These are phyloP conservation scores for Theropithecus gelada DNA, from an alignment of 2,113 vertebrate genomes.

Conservation along the genomic window DNA sequence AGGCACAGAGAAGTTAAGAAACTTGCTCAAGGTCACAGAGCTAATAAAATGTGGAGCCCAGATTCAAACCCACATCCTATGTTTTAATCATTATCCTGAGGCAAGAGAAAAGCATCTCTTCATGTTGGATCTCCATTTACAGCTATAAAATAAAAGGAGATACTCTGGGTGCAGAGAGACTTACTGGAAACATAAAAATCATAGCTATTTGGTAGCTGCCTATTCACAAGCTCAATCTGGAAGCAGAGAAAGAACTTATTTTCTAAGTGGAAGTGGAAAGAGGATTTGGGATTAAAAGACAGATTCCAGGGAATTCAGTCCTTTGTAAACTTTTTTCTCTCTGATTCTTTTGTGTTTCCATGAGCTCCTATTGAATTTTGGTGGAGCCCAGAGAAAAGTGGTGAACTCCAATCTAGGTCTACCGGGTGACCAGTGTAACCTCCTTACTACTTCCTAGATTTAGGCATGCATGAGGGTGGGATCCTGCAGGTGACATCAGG, in stretches of 20 bases:
- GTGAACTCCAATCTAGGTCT: not conserved
- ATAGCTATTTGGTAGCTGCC: not conserved
- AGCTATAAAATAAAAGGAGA: not conserved
- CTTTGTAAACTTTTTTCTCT: not conserved
- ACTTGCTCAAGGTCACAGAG: not conserved
- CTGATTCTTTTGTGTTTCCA: not conserved
- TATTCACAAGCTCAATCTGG: not conserved
- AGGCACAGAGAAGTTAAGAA: not conserved
- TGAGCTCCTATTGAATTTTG: not conserved
- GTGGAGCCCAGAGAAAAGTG: not conserved
- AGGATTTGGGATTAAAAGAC: not conserved
- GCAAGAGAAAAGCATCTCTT: not conserved
- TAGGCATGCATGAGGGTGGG: too few species aligned
- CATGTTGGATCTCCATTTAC: not conserved
- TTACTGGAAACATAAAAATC: not conserved
- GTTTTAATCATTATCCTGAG: not conserved
- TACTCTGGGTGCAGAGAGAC: not conserved
- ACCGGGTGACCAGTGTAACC: accelerated
- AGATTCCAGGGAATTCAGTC: not conserved
- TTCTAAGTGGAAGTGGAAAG: not conserved
- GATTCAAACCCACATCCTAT: not conserved
- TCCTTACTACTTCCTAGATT: not conserved
- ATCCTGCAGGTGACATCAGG: not conserved
- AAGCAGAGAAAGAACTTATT: not conserved
- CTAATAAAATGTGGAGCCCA: not conserved